Base-by-base conservation (phyloP, 2,113 vertebrate species). In the Phaethornis superciliosus region DNA sequence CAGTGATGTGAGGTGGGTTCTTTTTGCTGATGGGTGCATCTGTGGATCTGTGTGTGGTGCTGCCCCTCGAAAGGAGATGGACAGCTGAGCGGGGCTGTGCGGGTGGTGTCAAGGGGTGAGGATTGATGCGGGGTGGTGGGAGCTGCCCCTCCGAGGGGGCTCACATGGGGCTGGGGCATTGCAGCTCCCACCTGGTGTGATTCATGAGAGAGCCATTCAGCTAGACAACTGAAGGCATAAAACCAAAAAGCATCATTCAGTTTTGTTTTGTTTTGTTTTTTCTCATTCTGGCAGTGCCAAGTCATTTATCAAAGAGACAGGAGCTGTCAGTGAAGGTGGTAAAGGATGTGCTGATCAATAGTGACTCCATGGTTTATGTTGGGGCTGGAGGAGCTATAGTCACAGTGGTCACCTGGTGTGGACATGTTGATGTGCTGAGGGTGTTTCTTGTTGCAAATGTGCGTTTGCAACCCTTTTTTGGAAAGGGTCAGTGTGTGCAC, bases 351-450 rank as follows among this genome's bases (percentile, higher is more conserved):
- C 19, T 15, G 69, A 15, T 54, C 55, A 4, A 4, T 6, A 58
- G 81, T 1, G 42, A 33, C 54, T 37, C 2, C 28, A 0, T 27
- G 32, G 67, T 26, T 17, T 9, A 1, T 8, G 40, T 47, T 7
- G 54, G n/a, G 47, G 16, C 35, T 12, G n/a, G 37, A 47, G 37
- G 42, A 22, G 37, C 42, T 28, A 54, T 46, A 16, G 26, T 5
- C 4, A 0, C 44, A 6, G 46, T 2, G 17, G 24, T 1, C 21
- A 1, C 33, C 76, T 15, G 23, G 12, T 15, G 3, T 2, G 18
- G 30, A 32, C 24, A 3, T 15, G 52, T 23, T 47, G 7, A 1
- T 15, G 1, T 9, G 24, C 42, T 27, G 2, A 13, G 58, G 47
- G 23, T 12, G 1, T 9, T n/a, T 42, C 33, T 32, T 16, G 23